A percentile compares a stretch with the other conserved stretches of the same genome.
phyloP scores from a whole-genome alignment of 2,888 invertebrate genomes.

The Nomada lathburiana region DNA sequence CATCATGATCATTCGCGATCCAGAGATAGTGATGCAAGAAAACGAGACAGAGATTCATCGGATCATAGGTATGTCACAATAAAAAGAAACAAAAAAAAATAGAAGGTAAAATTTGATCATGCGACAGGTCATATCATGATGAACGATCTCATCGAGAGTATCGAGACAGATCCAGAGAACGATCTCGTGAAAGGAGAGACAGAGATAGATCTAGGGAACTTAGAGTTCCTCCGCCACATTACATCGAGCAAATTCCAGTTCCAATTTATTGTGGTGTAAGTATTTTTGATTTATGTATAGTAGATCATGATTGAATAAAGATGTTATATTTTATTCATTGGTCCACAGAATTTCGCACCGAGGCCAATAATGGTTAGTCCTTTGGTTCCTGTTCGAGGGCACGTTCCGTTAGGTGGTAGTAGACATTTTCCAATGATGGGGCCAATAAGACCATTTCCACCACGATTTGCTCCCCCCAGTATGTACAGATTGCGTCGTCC shows the following conservation, averaged over 20 bases:
- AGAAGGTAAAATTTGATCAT: not conserved
- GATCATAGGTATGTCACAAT: constrained; percentile 39
- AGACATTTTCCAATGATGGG: constrained; percentile 66
- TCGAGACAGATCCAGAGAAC: constrained; percentile 60
- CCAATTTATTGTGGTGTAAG: constrained; percentile 74
- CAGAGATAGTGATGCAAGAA: constrained; percentile 36
- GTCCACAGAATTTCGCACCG: constrained; percentile 63
- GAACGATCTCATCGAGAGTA: constrained; percentile 50
- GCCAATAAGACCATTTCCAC: constrained; percentile 69
- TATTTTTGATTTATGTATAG: constrained; percentile 9
- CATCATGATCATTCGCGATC: constrained; percentile 45
- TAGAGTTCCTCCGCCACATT: constrained; percentile 43
- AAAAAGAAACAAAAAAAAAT: not conserved
- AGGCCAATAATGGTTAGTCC: constrained; percentile 75
- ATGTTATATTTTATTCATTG: constrained; percentile 8
- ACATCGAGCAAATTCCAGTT: constrained; percentile 68
- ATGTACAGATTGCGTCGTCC: constrained; percentile 61
- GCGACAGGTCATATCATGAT: constrained; percentile 49
- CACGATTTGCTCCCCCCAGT: constrained; percentile 70
- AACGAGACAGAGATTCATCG: constrained; percentile 31
- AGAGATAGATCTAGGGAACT: constrained; percentile 61
- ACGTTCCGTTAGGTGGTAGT: constrained; percentile 63
- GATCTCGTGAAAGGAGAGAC: constrained; percentile 56
- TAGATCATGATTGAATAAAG: not conserved
- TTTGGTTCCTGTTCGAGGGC: constrained; percentile 70